Conservation (phyloP, 2,113 vertebrate genomes). For the Carlito syrichta region DNA sequence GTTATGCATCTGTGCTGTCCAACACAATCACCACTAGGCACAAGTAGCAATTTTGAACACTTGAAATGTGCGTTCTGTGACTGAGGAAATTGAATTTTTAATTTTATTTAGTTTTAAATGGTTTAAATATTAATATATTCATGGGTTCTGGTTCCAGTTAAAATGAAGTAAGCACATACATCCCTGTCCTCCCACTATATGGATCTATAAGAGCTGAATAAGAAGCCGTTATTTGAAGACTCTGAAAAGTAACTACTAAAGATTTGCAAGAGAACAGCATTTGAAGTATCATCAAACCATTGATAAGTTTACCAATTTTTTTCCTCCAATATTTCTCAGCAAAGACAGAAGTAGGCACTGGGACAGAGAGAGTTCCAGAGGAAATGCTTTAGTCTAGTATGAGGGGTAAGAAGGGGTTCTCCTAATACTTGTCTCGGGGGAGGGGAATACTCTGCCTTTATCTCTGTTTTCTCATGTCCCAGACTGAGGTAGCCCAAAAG, state of each 20-base stretch:
- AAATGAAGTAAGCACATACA: not conserved
- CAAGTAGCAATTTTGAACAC: not conserved
- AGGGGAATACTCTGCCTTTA: too few species aligned
- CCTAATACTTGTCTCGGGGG: too few species aligned
- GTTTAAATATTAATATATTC: not conserved
- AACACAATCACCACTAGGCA: not conserved
- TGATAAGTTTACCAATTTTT: not conserved
- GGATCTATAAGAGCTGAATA: not conserved
- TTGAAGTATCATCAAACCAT: not conserved
- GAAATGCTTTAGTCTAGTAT: not conserved
- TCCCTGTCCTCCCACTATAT: not conserved
- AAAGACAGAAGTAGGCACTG: not conserved
- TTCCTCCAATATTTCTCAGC: not conserved
- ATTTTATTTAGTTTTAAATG: not conserved
- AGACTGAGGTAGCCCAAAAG: not conserved
- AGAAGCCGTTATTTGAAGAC: not conserved
- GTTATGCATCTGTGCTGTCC: not conserved
- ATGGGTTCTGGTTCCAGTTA: not conserved
- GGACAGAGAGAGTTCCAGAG: not conserved
- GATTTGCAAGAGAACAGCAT: not conserved
- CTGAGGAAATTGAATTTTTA: not conserved
- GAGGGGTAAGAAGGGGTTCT: not conserved
- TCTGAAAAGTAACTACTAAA: not conserved
- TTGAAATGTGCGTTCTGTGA: not conserved
- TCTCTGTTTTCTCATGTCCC: not conserved